Base-by-base conservation (phyloP, 1,140 invertebrate genomes). In the Ostrea denselamellosa region DNA sequence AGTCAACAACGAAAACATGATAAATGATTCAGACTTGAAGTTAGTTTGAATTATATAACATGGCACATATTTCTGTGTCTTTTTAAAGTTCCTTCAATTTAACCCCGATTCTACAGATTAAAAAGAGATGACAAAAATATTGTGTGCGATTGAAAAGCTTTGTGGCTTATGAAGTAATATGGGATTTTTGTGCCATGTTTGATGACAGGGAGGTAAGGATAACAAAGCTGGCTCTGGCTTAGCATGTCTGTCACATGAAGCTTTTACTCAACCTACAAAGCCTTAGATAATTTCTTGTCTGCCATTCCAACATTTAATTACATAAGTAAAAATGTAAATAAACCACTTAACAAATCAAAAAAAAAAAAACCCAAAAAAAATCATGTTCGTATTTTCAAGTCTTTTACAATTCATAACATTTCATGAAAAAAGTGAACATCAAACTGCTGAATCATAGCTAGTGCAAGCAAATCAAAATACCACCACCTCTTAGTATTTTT, bases 201-300 rank as follows among this genome's bases (percentile, higher is more conserved):
- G 68, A 34, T 77, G 68, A 77, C 68, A 77, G 68, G 68, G 68
- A 22, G 68, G 68, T 77, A 34, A 34, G 22, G 28, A 77, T 34
- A 25, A 77, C 22, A 77, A 77, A 77, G 68, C 68, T 77, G 25
- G 68, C 68, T 77, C 22, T 17, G 68, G 68, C 25, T 77, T 77
- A 77, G 25, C 68, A 77, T 28, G 58, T 4, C 68, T 77, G 68
- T 77, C 68, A 34, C 68, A 77, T 77, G 68, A 25, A 25, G 56
- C 22, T 22, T 14, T 12, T 28, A 77, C 28, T 77, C 68, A 22
- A 25, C 25, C 28, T 9, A 71, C 25, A 22, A 71, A 71, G 12
- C 25, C 68, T 77, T 77, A 77, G 68, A 77, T 77, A 77, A 77
- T 28, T 77, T 77, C 68, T 77, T 77, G 68, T 77, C 68, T 77